These are phyloP conservation scores for Luidia sarsii DNA, from an alignment of 53 echinoderm and acorn worm genomes.

Conservation along the genomic window DNA sequence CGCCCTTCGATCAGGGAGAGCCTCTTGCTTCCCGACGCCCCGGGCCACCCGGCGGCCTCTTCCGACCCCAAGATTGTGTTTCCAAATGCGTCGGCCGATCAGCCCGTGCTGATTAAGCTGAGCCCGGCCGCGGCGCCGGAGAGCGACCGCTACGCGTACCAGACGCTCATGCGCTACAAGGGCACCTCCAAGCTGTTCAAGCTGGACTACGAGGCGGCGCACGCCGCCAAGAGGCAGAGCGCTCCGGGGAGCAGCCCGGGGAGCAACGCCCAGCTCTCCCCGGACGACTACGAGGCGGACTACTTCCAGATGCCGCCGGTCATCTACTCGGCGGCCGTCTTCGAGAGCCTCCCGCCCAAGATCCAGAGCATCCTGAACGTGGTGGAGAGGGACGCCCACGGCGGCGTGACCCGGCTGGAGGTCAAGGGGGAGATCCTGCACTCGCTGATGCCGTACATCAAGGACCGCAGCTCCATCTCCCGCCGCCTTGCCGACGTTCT, in stretches of 20 bases:
- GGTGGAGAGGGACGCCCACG: constrained; percentile 13
- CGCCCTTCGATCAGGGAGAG: constrained; percentile 1
- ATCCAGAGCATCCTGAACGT: constrained; percentile 31
- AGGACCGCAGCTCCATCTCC: constrained; percentile 30
- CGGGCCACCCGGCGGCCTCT: background rate
- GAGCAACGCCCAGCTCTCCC: background rate
- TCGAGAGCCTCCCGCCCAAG: constrained; percentile 43
- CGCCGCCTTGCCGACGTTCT: constrained; percentile 39
- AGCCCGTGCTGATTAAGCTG: background rate
- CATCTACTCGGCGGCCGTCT: constrained; percentile 46
- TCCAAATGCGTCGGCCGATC: background rate
- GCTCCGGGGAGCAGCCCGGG: background rate
- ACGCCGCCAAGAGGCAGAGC: background rate
- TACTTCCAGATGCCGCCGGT: background rate
- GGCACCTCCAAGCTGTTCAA: constrained; percentile 34
- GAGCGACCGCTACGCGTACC: constrained; percentile 36
- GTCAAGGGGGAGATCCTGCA: constrained; percentile 34
- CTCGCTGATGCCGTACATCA: constrained; percentile 29
- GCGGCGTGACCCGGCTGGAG: constrained; percentile 13
- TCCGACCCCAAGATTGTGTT: background rate
- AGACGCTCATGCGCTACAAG: constrained; percentile 40
- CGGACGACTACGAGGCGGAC: background rate
- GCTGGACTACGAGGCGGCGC: background rate
- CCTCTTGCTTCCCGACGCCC: background rate
- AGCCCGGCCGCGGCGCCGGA: background rate